These are phyloP conservation scores for Oenanthe melanoleuca DNA, from an alignment of 2,113 vertebrate species.

Conservation along the genomic window DNA sequence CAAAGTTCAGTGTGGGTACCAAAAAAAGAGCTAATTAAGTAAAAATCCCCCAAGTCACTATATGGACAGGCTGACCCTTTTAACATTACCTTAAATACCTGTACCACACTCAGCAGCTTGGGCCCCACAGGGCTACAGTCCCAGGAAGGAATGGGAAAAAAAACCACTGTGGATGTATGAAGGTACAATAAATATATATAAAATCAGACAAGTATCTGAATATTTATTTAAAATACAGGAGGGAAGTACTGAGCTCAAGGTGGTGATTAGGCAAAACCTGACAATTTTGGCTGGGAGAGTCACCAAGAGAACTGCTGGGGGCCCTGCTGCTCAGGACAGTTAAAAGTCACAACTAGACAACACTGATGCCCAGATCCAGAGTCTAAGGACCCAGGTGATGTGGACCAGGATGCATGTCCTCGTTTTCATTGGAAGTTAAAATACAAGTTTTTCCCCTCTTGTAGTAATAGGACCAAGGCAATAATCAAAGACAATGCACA, in stretches of 20 bases:
- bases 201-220: not conserved
- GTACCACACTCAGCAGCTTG: not conserved
- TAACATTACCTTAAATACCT: not conserved
- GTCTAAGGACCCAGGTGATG: not conserved
- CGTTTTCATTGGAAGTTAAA: not conserved
- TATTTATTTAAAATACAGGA: not conserved
- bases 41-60: not conserved
- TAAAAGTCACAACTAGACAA: not conserved
- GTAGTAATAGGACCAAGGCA: not conserved
- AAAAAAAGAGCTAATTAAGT: not conserved
- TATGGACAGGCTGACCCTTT: not conserved
- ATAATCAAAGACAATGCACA: not conserved
- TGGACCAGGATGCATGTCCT: not conserved
- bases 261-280: not conserved
- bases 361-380: not conserved
- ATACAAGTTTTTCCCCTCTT: not conserved
- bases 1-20: not conserved
- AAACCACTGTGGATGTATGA: not conserved
- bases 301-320: not conserved
- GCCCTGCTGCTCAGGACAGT: not conserved
- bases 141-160: not conserved
- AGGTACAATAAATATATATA: not conserved
- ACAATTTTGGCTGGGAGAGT: not conserved
- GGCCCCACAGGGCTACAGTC: not conserved
- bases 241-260: not conserved